Conservation (phyloP, 2,797 vertebrate species). For the Loriculus beryllinus region DNA sequence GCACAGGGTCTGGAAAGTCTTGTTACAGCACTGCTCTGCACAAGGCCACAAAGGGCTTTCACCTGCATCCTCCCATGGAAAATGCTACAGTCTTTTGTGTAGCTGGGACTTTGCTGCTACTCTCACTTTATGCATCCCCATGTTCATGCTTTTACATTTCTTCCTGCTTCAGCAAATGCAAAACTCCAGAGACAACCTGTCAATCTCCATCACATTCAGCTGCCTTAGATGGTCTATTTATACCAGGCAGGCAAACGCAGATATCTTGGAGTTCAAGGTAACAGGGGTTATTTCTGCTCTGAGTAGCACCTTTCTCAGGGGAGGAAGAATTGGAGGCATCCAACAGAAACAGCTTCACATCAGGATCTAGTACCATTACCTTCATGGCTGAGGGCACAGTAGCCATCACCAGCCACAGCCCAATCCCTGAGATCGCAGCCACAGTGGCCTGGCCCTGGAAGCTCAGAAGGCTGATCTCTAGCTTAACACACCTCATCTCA, state of each 20-base stretch:
- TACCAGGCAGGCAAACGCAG: background rate
- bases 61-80: background rate
- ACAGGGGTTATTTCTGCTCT: slow-evolving; percentile 25
- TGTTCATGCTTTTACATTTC: slow-evolving; percentile 12
- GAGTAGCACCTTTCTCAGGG: slow-evolving; percentile 12
- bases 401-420: background rate
- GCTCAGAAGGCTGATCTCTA: background rate
- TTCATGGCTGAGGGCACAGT: background rate
- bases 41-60: background rate
- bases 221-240: slow-evolving; percentile 54
- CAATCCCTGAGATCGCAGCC: background rate
- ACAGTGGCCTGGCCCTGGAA: background rate
- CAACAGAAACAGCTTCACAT: background rate
- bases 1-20: background rate
- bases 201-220: slow-evolving; percentile 53
- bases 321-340: background rate
- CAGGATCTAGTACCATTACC: background rate
- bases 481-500: background rate
- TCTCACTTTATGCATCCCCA: background rate
- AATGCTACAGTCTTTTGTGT: background rate
- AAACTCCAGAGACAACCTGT: slow-evolving; percentile 60
- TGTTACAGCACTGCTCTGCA: background rate
- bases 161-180: slow-evolving; percentile 43
- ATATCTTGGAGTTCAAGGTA: slow-evolving; percentile 24
- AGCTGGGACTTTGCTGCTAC: background rate